phyloP scores from a whole-genome alignment of 1,140 invertebrate genomes.

The Drosophila kanapiae region DNA sequence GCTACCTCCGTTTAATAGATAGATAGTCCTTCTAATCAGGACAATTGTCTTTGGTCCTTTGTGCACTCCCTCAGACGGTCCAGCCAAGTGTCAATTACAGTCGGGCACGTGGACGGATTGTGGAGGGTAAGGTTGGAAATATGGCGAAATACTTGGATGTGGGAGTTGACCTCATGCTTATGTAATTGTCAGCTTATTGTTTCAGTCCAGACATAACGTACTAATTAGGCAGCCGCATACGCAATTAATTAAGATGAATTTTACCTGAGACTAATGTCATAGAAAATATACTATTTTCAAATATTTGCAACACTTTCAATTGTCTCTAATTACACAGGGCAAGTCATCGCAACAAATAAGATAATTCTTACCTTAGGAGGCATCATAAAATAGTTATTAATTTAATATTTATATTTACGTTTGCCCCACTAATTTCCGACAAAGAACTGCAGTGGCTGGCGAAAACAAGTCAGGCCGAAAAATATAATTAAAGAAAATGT shows the following conservation, averaged over 20 bases:
- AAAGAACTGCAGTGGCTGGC: neutral
- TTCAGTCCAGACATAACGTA: slow-evolving; percentile 63
- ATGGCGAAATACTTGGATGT: neutral
- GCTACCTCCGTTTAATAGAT: slow-evolving; percentile 33
- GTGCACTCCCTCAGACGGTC: slow-evolving; percentile 18
- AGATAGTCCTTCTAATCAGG: slow-evolving; percentile 48
- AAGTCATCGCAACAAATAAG: too few species aligned
- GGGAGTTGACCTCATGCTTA: slow-evolving; percentile 55
- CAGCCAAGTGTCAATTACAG: slow-evolving; percentile 79
- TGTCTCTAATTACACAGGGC: neutral
- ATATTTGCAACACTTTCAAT: neutral
- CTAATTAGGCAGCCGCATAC: slow-evolving; percentile 62
- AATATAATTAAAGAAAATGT: slow-evolving; percentile 28
- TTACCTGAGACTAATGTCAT: slow-evolving; percentile 19
- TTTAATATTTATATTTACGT: neutral
- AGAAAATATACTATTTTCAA: neutral
- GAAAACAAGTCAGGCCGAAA: slow-evolving; percentile 13
- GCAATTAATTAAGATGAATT: slow-evolving; percentile 58
- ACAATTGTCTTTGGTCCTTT: slow-evolving; percentile 70
- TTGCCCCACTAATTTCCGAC: neutral
- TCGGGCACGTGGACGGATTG: slow-evolving; percentile 29
- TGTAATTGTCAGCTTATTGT: slow-evolving; percentile 76
- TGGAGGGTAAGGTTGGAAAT: slow-evolving; percentile 10
- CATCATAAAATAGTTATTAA: neutral
- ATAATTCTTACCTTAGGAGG: too few species aligned